Percentiles rank a stretch among this genome's conserved stretches.
phyloP scores from a whole-genome alignment of 2,797 vertebrate species.

The Oreochromis mossambicus region DNA sequence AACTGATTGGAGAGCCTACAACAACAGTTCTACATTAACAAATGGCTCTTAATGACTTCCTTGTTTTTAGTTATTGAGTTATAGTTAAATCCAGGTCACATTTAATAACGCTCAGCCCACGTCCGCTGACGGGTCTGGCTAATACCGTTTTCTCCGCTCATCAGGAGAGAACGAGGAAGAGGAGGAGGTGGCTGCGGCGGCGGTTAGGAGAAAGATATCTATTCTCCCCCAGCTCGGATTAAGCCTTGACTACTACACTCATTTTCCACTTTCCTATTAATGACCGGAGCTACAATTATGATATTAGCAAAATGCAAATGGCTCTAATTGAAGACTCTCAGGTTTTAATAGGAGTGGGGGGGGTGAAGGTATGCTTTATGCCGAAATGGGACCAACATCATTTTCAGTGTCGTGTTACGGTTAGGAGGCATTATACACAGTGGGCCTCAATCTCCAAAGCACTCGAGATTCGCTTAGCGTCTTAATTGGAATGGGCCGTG shows the following conservation, averaged over 20 bases:
- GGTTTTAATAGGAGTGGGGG: conserved; percentile 70
- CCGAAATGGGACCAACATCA: conserved; percentile 69
- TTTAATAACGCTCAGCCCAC: conserved; percentile 59
- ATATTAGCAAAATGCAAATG: conserved; percentile 83
- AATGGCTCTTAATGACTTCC: conserved; percentile 57
- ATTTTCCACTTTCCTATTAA: conserved; percentile 80
- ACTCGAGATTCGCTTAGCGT: conserved; percentile 79
- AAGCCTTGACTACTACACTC: conserved; percentile 65
- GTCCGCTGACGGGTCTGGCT: conserved; percentile 38
- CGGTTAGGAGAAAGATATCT: conserved; percentile 44
- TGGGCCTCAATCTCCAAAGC: conserved; percentile 77
- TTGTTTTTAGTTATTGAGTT: conserved; percentile 73
- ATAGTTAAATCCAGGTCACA: conserved; percentile 66
- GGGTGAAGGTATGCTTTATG: conserved; percentile 69
- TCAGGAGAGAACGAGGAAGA: conserved; percentile 9
- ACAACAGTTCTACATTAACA: conserved; percentile 40
- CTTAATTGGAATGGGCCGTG: conserved; percentile 77
- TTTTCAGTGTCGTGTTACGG: conserved; percentile 70
- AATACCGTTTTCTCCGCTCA: conserved; percentile 49
- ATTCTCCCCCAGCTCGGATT: conserved; percentile 63
- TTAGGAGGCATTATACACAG: conserved; percentile 76
- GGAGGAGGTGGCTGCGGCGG: neutral
- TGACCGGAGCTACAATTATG: conserved; percentile 80
- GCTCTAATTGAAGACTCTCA: conserved; percentile 80
- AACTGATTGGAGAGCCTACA: conserved; percentile 19